These are phyloP conservation scores for Melanocharis versteri DNA, from an alignment of 2,113 vertebrate genomes.

Conservation along the genomic window DNA sequence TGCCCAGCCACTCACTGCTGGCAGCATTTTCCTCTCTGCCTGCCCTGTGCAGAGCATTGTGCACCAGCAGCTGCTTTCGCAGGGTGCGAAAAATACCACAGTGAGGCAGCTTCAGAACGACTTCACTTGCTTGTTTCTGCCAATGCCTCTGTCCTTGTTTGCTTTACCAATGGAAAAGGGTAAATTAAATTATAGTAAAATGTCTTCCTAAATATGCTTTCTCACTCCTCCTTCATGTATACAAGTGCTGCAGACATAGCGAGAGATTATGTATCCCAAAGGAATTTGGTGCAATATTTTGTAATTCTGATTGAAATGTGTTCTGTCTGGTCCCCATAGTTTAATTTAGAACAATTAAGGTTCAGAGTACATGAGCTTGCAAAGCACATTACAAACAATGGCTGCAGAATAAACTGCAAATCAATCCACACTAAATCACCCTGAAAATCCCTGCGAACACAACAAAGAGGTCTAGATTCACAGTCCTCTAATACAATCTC, in stretches of 20 bases:
- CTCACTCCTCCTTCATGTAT: constrained; percentile 50
- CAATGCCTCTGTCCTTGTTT: constrained; percentile 30
- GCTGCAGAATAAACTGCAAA: constrained; percentile 78
- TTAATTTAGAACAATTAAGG: constrained; percentile 84
- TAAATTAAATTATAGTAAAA: constrained; percentile 62
- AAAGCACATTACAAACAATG: constrained; percentile 81
- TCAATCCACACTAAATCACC: constrained; percentile 80
- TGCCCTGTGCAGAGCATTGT: not conserved
- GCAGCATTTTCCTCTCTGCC: not conserved
- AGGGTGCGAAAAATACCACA: not conserved
- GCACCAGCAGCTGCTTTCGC: not conserved
- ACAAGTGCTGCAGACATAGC: constrained; percentile 25
- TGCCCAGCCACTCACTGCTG: not conserved
- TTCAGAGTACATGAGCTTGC: constrained; percentile 79
- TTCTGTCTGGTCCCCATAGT: constrained; percentile 76
- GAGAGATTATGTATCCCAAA: constrained; percentile 60
- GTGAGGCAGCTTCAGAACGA: not conserved
- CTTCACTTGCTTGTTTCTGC: not conserved
- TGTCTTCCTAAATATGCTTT: constrained; percentile 61
- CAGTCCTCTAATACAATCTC: constrained; percentile 54
- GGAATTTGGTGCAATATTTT: constrained; percentile 76
- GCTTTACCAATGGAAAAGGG: constrained; percentile 46
- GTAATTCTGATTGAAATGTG: constrained; percentile 77
- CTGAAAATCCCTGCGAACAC: constrained; percentile 73
- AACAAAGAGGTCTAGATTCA: constrained; percentile 62